Percentiles rank a stretch among this genome's conserved stretches.
Evolutionary conservation across 2,797 vertebrate species (phyloP).

Genomic region (Sphaeramia orbicularis): DNA sequence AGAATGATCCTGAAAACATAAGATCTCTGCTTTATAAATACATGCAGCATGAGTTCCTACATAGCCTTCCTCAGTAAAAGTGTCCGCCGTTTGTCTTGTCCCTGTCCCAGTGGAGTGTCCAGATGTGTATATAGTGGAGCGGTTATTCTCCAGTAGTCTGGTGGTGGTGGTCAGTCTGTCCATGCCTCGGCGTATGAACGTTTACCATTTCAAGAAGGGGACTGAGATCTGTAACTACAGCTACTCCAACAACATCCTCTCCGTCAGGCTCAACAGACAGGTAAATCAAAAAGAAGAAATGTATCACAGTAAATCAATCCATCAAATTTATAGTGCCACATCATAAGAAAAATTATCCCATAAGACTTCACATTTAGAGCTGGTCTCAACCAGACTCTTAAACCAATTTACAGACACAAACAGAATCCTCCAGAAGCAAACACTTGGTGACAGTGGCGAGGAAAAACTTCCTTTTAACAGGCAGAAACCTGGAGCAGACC

Average conservation of each 20-base stretch:
- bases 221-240: constrained; percentile 98
- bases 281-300: constrained; percentile 63
- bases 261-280: constrained; percentile 94
- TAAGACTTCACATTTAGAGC: no score
- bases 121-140: constrained; percentile 94
- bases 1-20: no score
- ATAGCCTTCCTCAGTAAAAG: neutral
- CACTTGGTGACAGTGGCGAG: no score
- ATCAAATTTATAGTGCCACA: no score
- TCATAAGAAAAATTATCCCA: no score
- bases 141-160: constrained; percentile 96
- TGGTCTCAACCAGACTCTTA: no score
- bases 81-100: neutral
- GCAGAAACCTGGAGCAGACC: no score
- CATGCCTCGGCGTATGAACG: constrained; percentile 93
- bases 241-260: constrained; percentile 94
- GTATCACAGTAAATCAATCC: neutral
- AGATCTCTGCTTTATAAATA: no score
- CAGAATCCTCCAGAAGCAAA: no score
- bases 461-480: no score
- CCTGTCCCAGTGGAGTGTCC: constrained; percentile 88
- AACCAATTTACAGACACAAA: no score
- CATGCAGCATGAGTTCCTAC: neutral
- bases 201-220: constrained; percentile 97
- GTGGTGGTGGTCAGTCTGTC: constrained; percentile 94